These are phyloP conservation scores for Theocolax elegans DNA, from an alignment of 1,140 invertebrate genomes.

Conservation along the genomic window DNA sequence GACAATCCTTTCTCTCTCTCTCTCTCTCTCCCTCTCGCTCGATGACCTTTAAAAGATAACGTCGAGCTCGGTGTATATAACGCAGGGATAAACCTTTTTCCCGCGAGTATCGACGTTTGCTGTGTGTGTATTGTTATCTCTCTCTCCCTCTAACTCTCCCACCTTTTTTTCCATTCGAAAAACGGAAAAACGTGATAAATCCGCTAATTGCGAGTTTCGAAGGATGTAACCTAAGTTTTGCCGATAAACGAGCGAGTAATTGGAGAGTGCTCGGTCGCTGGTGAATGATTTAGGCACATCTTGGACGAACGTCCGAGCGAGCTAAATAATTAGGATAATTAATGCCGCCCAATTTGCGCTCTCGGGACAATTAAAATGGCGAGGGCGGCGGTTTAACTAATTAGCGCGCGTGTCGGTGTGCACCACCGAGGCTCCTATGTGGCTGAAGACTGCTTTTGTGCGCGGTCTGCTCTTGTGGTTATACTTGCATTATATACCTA, in stretches of 20 bases:
- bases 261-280: neutral
- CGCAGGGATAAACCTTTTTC: slow-evolving; percentile 11
- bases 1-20: neutral
- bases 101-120: too few relatives aligned
- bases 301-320: slow-evolving; percentile 55
- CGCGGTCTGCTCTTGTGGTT: too few relatives aligned
- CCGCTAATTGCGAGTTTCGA: slow-evolving; percentile 4
- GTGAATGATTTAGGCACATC: slow-evolving; percentile 35
- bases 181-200: too few relatives aligned
- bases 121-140: too few relatives aligned
- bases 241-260: neutral
- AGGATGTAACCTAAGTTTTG: neutral
- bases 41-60: slow-evolving; percentile 45
- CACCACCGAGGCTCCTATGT: neutral
- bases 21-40: neutral
- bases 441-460: neutral
- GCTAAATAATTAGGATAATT: slow-evolving; percentile 67
- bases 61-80: neutral
- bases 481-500: neutral
- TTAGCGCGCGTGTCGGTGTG: slow-evolving; percentile 47
- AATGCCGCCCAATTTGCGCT: slow-evolving; percentile 64
- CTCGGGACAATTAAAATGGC: slow-evolving; percentile 64
- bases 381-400: slow-evolving; percentile 56
- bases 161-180: too few relatives aligned
- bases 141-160: too few relatives aligned